Conservation (phyloP, 2,888 invertebrate species). For the Melieria omissa region DNA sequence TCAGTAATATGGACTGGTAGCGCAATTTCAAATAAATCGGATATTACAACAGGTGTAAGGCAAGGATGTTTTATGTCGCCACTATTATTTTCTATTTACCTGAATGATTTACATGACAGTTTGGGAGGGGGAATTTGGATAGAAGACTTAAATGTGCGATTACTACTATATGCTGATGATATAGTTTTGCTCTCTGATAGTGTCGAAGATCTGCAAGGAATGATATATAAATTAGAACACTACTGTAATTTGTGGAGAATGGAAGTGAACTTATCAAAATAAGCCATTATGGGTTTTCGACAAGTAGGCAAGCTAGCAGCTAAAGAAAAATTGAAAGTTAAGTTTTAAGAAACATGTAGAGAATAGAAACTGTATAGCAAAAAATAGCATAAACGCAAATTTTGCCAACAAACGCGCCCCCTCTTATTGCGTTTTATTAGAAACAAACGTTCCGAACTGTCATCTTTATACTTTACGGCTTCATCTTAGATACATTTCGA, state of each 20-base stretch:
- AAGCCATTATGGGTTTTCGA: no score
- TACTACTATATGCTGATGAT: background rate
- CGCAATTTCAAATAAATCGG: background rate
- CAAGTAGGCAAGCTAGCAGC: background rate
- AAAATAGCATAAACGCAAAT: slow-evolving; percentile 1
- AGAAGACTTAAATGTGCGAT: background rate
- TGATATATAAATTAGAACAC: no score
- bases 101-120: background rate
- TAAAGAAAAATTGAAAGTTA: background rate
- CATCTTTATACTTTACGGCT: no score
- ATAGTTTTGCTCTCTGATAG: no score
- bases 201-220: no score
- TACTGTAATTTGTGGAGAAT: no score
- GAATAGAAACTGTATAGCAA: slow-evolving; percentile 2
- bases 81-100: background rate
- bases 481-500: no score
- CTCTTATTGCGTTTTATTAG: no score
- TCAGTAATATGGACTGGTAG: slow-evolving; percentile 2
- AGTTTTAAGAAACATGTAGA: background rate
- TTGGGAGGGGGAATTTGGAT: slow-evolving; percentile 5
- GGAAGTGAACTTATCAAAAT: no score
- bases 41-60: slow-evolving; percentile 6
- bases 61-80: background rate
- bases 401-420: background rate
- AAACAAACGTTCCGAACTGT: no score